Percentiles rank a stretch among this genome's conserved stretches.
These are phyloP conservation scores for Diplolepis rosae DNA, from an alignment of 2,888 invertebrate species.

Conservation along the genomic window DNA sequence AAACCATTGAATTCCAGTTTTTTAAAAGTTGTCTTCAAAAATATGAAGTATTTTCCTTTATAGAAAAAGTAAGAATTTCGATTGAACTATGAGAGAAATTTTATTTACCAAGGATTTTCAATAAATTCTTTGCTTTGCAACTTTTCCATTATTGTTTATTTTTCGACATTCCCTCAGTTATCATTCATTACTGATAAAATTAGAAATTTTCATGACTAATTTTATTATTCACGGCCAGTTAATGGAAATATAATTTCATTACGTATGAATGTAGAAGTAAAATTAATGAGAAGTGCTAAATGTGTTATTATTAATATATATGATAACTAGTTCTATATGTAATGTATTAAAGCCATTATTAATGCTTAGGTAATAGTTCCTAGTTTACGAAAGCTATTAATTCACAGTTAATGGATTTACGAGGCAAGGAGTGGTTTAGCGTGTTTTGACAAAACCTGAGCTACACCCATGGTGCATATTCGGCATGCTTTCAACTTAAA, in stretches of 20 bases:
- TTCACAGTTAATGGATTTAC: background rate
- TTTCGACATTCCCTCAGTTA: no score
- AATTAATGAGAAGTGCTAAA: background rate
- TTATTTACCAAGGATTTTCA: slow-evolving; percentile 19
- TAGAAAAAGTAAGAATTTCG: background rate
- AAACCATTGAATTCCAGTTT: background rate
- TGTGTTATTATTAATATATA: no score
- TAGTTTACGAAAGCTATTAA: background rate
- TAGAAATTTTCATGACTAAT: no score
- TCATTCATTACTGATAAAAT: no score
- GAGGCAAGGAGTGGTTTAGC: background rate
- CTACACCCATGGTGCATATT: background rate
- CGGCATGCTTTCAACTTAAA: background rate
- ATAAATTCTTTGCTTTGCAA: slow-evolving; percentile 14
- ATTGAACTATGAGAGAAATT: background rate
- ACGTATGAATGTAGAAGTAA: no score
- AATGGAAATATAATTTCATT: background rate
- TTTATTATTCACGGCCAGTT: no score
- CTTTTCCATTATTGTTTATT: slow-evolving; percentile 15
- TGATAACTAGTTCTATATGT: background rate
- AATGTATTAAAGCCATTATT: background rate
- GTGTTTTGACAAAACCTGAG: background rate
- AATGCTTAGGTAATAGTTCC: background rate
- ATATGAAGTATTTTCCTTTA: background rate
- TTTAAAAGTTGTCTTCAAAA: slow-evolving; percentile 1